Evolutionary conservation across 2,888 invertebrate species (phyloP).

Genomic region (Ennomos fuscantarius): DNA sequence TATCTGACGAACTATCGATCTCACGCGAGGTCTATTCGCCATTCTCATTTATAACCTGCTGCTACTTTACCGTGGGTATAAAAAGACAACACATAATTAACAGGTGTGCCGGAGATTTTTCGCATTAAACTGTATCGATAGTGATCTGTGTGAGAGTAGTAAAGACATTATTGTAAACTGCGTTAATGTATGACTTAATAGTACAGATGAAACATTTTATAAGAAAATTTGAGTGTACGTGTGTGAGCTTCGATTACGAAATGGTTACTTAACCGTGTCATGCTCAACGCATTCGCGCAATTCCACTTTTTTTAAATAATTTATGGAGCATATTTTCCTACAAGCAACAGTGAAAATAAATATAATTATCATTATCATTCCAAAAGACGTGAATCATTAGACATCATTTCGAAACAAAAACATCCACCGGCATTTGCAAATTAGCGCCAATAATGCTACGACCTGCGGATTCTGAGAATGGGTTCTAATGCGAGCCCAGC

Average conservation of each 20-base stretch:
- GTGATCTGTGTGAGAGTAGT: constrained; percentile 25
- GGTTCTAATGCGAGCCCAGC: constrained; percentile 43
- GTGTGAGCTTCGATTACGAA: too few relatives aligned
- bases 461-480: constrained; percentile 37
- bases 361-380: constrained; percentile 9
- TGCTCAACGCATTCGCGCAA: too few relatives aligned
- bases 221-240: not conserved
- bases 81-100: constrained; percentile 38
- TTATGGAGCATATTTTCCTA: too few relatives aligned
- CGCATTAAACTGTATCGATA: constrained; percentile 32
- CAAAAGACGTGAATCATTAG: constrained; percentile 28
- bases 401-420: constrained; percentile 26
- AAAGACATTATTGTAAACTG: constrained; percentile 23
- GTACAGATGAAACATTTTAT: constrained; percentile 7
- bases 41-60: constrained; percentile 58
- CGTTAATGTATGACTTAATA: not conserved
- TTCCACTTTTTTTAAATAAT: not conserved
- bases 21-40: constrained; percentile 56
- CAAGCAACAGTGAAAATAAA: not conserved
- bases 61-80: constrained; percentile 49
- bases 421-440: constrained; percentile 36
- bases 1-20: constrained; percentile 56
- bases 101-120: constrained; percentile 31
- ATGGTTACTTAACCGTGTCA: too few relatives aligned
- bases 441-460: constrained; percentile 41